Conservation (phyloP, 1,140 invertebrate species). For the Cryptotermes secundus region DNA sequence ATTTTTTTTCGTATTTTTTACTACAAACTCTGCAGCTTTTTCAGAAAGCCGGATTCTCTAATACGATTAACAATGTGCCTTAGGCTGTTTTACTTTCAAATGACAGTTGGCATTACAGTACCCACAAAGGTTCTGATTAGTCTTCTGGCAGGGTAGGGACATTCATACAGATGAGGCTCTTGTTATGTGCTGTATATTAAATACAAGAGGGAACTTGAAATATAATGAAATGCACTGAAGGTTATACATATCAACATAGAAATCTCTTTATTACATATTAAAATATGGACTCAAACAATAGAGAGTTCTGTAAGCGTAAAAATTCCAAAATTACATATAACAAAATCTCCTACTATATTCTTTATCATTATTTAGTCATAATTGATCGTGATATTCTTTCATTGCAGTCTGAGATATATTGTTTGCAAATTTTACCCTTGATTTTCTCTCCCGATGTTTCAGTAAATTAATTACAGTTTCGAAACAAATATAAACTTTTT, state of each 20-base stretch:
- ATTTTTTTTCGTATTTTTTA: constrained; percentile 3
- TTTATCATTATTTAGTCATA: no score
- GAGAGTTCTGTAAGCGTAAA: no score
- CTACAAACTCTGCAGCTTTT: not conserved
- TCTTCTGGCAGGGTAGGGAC: not conserved
- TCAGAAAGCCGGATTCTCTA: not conserved
- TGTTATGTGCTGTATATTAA: not conserved
- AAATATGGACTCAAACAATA: no score
- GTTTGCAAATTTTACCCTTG: no score
- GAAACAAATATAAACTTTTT: no score
- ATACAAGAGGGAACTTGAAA: not conserved
- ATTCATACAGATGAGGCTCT: not conserved
- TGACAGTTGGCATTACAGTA: not conserved
- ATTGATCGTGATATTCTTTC: no score
- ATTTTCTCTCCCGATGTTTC: no score
- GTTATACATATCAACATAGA: not conserved
- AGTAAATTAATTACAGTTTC: no score
- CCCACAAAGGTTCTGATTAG: not conserved
- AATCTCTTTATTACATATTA: not conserved
- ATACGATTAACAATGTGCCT: not conserved
- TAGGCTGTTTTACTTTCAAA: not conserved
- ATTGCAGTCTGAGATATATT: no score
- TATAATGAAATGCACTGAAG: not conserved
- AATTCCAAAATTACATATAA: no score
- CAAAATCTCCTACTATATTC: no score